Evolutionary conservation across 1,140 invertebrate genomes (phyloP).

Genomic region (Drosophila melanica): DNA sequence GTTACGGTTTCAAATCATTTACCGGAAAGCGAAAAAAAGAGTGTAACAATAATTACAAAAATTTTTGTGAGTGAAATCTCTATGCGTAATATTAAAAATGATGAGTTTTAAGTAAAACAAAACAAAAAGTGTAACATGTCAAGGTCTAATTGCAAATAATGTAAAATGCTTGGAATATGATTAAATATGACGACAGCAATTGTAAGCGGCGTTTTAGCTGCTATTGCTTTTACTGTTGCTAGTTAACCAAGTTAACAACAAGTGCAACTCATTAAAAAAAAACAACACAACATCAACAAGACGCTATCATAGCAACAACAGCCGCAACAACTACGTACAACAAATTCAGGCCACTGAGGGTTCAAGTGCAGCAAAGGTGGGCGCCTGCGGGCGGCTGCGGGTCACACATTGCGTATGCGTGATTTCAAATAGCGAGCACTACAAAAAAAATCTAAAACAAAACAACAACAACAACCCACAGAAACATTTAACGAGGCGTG

Average conservation of each 20-base stretch:
- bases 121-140: constrained; percentile 51
- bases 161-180: constrained; percentile 54
- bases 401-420: constrained; percentile 78
- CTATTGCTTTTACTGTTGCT: constrained; percentile 30
- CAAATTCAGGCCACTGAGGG: constrained; percentile 44
- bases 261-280: constrained; percentile 52
- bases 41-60: constrained; percentile 16
- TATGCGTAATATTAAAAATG: constrained; percentile 17
- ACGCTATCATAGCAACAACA: constrained; percentile 21
- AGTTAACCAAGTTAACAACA: constrained; percentile 68
- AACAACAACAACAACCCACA: constrained; percentile 18
- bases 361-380: constrained; percentile 62
- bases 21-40: constrained; percentile 12
- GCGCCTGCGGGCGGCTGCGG: constrained; percentile 36
- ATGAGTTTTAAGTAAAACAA: constrained; percentile 17
- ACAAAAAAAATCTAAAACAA: constrained; percentile 28
- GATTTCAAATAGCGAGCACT: constrained; percentile 55
- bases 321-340: constrained; percentile 31
- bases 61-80: constrained; percentile 1
- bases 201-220: constrained; percentile 10
- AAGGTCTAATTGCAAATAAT: constrained; percentile 73
- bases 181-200: constrained; percentile 17
- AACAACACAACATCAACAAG: constrained; percentile 20
- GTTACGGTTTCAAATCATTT: constrained; percentile 10
- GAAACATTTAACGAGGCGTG: constrained; percentile 81